Percentiles rank a stretch among this genome's conserved stretches.
These are phyloP conservation scores for Neria commutata DNA, from an alignment of 2,888 invertebrate species.

Conservation along the genomic window DNA sequence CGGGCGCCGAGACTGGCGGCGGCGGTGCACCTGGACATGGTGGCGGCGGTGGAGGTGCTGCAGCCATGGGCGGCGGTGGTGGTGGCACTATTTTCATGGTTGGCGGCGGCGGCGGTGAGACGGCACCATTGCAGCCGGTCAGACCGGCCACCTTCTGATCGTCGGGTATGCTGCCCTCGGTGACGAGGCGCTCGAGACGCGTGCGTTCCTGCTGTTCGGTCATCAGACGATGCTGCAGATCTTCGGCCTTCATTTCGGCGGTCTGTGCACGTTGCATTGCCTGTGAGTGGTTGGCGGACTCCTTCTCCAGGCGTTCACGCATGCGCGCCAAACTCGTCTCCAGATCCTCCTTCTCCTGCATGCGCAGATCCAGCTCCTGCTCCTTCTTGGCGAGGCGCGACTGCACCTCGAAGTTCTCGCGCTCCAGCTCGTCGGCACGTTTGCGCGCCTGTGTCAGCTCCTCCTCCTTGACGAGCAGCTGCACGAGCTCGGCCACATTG, in stretches of 20 bases:
- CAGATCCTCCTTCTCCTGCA: conserved; percentile 91
- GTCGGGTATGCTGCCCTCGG: conserved; percentile 90
- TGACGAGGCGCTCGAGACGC: conserved; percentile 83
- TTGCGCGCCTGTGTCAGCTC: conserved; percentile 85
- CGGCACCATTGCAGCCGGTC: conserved; percentile 63
- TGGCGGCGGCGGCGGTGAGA: conserved; percentile 65
- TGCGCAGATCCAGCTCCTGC: conserved; percentile 86
- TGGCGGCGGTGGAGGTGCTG: conserved; percentile 60
- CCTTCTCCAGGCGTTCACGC: conserved; percentile 87
- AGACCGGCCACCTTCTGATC: conserved; percentile 80
- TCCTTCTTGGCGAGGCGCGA: conserved; percentile 89
- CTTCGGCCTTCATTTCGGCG: conserved; percentile 66
- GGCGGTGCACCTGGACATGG: conserved; percentile 63
- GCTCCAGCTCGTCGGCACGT: conserved; percentile 86
- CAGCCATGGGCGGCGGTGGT: conserved; percentile 60
- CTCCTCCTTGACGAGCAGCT: conserved; percentile 90
- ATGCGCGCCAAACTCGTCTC: conserved; percentile 81
- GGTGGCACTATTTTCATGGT: conserved; percentile 50
- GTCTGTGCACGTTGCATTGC: conserved; percentile 75
- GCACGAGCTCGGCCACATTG: conserved; percentile 89
- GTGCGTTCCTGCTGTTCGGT: conserved; percentile 82
- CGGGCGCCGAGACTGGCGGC: conserved; percentile 62
- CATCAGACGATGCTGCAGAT: conserved; percentile 71
- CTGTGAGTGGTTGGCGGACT: conserved; percentile 86
- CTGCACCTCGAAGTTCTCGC: conserved; percentile 86